A percentile compares a stretch with the other conserved stretches of the same genome.
These are phyloP conservation scores for Sialia sialis DNA, from an alignment of 2,113 vertebrate genomes.

Conservation along the genomic window DNA sequence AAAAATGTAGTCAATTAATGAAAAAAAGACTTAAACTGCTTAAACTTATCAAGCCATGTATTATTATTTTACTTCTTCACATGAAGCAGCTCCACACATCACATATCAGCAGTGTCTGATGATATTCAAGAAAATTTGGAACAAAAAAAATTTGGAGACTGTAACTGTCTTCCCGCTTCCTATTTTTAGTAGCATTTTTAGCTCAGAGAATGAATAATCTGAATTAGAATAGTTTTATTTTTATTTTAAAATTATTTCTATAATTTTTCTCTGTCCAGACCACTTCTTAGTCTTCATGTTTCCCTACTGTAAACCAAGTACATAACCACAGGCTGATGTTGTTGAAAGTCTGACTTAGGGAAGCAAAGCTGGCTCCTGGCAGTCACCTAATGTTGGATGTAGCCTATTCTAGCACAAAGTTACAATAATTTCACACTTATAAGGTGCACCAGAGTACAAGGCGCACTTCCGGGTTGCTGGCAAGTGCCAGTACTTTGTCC, in stretches of 20 bases:
- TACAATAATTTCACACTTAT: no score
- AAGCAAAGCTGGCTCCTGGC: background rate
- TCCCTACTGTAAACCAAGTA: background rate
- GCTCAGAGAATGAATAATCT: background rate
- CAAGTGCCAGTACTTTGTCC: no score
- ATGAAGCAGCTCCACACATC: background rate
- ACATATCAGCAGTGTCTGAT: background rate
- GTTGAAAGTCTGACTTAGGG: background rate
- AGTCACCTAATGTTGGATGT: rapidly evolving
- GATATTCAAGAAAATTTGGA: background rate
- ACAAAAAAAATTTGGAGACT: background rate
- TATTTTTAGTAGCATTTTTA: background rate
- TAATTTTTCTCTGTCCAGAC: background rate
- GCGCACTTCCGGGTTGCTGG: no score
- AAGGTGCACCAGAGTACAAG: no score
- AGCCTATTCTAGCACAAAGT: background rate
- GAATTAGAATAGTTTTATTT: background rate
- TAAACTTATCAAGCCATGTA: background rate
- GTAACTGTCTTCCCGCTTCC: background rate
- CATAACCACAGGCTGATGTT: background rate
- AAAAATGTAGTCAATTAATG: background rate
- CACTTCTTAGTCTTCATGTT: background rate
- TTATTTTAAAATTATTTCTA: no score
- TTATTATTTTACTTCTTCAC: background rate
- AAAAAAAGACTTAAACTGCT: background rate